phyloP scores from a whole-genome alignment of 2,113 vertebrate species.

The Polypterus bichir region DNA sequence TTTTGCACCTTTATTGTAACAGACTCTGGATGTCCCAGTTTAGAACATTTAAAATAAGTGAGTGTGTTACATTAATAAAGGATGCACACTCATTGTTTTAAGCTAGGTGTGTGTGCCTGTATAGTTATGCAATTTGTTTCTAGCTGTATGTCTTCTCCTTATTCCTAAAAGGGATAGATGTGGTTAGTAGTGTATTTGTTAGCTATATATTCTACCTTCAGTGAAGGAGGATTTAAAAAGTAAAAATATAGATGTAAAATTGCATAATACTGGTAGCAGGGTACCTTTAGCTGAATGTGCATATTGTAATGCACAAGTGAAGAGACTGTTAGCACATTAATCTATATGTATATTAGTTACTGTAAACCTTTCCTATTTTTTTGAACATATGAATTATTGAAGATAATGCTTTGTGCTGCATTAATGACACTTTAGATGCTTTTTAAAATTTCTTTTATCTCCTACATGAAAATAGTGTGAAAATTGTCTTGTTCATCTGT shows the following conservation, averaged over 20 bases:
- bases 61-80: background rate
- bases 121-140: background rate
- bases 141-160: conserved; percentile 7
- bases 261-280: conserved; percentile 34
- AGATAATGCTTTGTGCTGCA: too few species aligned
- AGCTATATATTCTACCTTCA: conserved; percentile 33
- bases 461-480: too few species aligned
- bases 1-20: background rate
- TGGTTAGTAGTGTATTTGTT: conserved; percentile 14
- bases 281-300: conserved; percentile 31
- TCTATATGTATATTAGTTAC: conserved; percentile 32
- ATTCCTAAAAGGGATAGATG: conserved; percentile 30
- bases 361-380: conserved; percentile 24
- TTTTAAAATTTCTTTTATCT: too few species aligned
- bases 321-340: conserved; percentile 14
- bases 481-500: too few species aligned
- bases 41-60: too few species aligned
- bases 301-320: conserved; percentile 24
- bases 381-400: background rate
- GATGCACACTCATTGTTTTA: too few species aligned
- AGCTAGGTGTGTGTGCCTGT: too few species aligned
- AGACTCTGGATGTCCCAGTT: background rate
- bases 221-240: conserved; percentile 32
- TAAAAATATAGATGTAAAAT: conserved; percentile 33
- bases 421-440: too few species aligned